A percentile compares a stretch with the other conserved stretches of the same genome.
Conservation (phyloP, 2,888 invertebrate species). For the Pheosia tremula region DNA sequence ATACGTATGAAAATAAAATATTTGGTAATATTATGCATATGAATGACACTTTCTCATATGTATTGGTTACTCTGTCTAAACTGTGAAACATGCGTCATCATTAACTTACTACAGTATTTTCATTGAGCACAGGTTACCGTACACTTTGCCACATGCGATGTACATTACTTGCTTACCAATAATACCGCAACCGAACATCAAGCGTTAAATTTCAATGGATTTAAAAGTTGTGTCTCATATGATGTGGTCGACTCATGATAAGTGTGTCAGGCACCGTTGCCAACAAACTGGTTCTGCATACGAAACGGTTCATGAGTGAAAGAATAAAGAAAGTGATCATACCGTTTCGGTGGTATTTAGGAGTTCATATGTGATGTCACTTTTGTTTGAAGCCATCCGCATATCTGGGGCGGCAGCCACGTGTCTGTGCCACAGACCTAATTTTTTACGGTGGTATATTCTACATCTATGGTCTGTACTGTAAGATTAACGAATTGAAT, state of each 20-base stretch:
- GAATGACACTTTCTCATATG: constrained; percentile 56
- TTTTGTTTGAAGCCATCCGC: constrained; percentile 34
- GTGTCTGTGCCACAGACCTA: background rate
- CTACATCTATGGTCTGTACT: too few species aligned
- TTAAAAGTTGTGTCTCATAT: constrained; percentile 8
- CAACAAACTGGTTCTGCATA: constrained; percentile 58
- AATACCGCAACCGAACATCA: constrained; percentile 4
- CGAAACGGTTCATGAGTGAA: constrained; percentile 52
- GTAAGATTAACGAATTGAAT: too few species aligned
- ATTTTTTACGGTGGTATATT: too few species aligned
- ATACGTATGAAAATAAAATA: background rate
- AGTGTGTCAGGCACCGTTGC: constrained; percentile 56
- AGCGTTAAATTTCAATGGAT: constrained; percentile 40
- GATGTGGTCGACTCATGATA: constrained; percentile 14
- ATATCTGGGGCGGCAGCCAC: constrained; percentile 21
- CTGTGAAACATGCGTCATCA: constrained; percentile 41
- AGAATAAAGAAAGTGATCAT: constrained; percentile 67
- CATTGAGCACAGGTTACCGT: constrained; percentile 17
- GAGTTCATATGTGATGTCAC: constrained; percentile 27
- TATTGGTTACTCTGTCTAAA: constrained; percentile 5
- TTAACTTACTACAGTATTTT: constrained; percentile 26
- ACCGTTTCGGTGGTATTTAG: constrained; percentile 44
- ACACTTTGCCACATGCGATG: constrained; percentile 4
- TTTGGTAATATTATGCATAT: constrained; percentile 40
- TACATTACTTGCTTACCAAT: constrained; percentile 29